Base-by-base conservation (phyloP, 1,140 invertebrate genomes). In the Aphidius ervi region DNA sequence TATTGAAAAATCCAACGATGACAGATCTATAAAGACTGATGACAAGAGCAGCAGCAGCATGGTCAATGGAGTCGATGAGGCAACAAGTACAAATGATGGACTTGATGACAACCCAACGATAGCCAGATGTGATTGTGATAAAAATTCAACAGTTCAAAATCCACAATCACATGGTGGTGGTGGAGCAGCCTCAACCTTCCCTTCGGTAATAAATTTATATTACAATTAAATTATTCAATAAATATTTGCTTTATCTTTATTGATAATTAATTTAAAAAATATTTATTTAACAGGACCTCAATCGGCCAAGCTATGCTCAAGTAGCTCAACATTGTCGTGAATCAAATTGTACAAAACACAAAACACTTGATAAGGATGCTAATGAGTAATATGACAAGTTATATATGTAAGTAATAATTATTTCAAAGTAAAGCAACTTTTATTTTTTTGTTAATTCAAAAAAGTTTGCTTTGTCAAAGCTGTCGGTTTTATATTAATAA, bases 301-400 rank as follows among this genome's bases (percentile, higher is more conserved):
- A 83, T 64, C 82, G 87, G 75, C 83, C 91, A 72, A 91, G 89
- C 76, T 92, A 92, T 82, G 90, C 90, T 67, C 89, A 92, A 83
- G 90, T 92, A 74, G 89, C 90, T 65, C 88, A 90, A 70, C 87
- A 89, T 71, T 84, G 85, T 74, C 86, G 86, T 67, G 84, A 86
- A 67, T 70, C 75, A 68, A 71, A 70, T 70, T 79, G 77, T 75
- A 77, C 81, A 80, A 77, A 81, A 79, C 73, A 81, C 73, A 77
- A 82, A 82, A 72, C 67, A 65, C 73, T 76, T 58, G 71, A 81
- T 71, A 77, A 76, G 68, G 74, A 81, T 71, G 73, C 72, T 71
- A 76, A 75, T 65, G 70, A 74, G 67, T 80, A 78, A 52, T 39
- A n/a, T 76, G 70, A 66, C 65, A 65, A 31, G 23, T 31, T 3